phyloP scores from a whole-genome alignment of 2,888 invertebrate genomes.

The Dinocampus coccinellae region DNA sequence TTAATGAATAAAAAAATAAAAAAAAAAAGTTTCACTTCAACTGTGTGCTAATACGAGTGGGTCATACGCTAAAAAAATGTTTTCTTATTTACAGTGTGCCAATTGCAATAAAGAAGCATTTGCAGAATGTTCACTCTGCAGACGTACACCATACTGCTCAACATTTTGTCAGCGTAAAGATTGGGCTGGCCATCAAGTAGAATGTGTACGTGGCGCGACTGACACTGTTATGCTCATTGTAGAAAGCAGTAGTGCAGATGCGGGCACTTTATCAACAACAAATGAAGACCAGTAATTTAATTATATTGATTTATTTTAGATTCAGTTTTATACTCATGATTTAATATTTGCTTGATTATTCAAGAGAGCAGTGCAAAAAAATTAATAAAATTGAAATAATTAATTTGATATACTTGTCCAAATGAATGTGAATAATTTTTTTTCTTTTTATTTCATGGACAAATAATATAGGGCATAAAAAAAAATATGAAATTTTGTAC shows the following conservation, averaged over 20 bases:
- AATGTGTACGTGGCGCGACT: conserved; percentile 81
- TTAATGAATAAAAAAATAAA: too few relatives aligned
- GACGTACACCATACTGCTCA: conserved; percentile 89
- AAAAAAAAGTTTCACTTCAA: too few relatives aligned
- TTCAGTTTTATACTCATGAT: too few relatives aligned
- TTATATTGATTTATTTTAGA: conserved; percentile 35
- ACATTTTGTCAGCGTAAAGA: conserved; percentile 92
- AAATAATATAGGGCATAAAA: not conserved
- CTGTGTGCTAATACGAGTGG: too few relatives aligned
- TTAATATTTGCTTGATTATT: not conserved
- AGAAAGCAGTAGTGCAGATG: conserved; percentile 73
- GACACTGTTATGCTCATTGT: conserved; percentile 90
- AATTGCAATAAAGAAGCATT: conserved; percentile 91
- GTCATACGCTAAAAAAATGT: too few relatives aligned
- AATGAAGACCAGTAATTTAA: conserved; percentile 65
- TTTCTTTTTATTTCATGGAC: not conserved
- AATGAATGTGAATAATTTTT: conserved; percentile 17
- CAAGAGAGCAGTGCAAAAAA: not conserved
- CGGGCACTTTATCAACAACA: conserved; percentile 54
- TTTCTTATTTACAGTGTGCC: conserved; percentile 76
- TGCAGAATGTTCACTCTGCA: conserved; percentile 88
- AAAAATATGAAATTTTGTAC: too few relatives aligned
- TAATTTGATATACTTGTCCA: not conserved
- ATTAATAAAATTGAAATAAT: not conserved
- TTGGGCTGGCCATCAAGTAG: conserved; percentile 89